Percentiles rank a stretch among this genome's conserved stretches.
Conservation (phyloP, 2,888 invertebrate species). For the Hypomecis atomaria region DNA sequence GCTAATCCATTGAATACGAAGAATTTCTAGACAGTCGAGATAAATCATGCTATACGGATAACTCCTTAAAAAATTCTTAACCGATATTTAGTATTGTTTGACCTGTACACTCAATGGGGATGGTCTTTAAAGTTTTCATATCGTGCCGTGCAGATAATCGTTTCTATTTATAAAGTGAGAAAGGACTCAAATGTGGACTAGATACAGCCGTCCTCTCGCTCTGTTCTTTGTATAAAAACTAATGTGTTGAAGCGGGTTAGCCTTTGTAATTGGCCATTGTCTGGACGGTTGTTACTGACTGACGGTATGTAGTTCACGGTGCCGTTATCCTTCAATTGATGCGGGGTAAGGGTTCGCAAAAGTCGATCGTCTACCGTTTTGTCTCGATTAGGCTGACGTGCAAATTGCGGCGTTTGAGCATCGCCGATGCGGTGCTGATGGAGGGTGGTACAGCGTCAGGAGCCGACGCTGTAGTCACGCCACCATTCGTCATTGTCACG, state of each 20-base stretch:
- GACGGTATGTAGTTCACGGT: slow-evolving; percentile 36
- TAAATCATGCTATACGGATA: neutral
- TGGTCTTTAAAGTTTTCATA: neutral
- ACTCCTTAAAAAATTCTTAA: neutral
- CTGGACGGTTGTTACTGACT: slow-evolving; percentile 38
- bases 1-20: neutral
- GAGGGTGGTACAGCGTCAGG: slow-evolving; percentile 30
- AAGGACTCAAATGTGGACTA: slow-evolving; percentile 18
- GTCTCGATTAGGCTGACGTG: slow-evolving; percentile 56
- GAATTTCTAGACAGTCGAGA: neutral
- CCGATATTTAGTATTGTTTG: neutral
- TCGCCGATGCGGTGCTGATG: slow-evolving; percentile 41
- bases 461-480: slow-evolving; percentile 44
- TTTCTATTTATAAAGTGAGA: slow-evolving; percentile 10
- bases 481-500: slow-evolving; percentile 71
- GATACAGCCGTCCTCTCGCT: slow-evolving; percentile 1
- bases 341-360: slow-evolving; percentile 52
- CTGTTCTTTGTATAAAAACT: slow-evolving; percentile 13
- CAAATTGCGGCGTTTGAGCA: slow-evolving; percentile 57
- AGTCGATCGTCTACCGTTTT: slow-evolving; percentile 52
- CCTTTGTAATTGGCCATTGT: slow-evolving; percentile 34
- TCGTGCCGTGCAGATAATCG: slow-evolving; percentile 7
- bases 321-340: slow-evolving; percentile 45
- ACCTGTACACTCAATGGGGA: neutral
- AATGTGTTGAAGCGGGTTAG: slow-evolving; percentile 5